These are phyloP conservation scores for Odontomachus brunneus DNA, from an alignment of 1,140 invertebrate genomes.

Conservation along the genomic window DNA sequence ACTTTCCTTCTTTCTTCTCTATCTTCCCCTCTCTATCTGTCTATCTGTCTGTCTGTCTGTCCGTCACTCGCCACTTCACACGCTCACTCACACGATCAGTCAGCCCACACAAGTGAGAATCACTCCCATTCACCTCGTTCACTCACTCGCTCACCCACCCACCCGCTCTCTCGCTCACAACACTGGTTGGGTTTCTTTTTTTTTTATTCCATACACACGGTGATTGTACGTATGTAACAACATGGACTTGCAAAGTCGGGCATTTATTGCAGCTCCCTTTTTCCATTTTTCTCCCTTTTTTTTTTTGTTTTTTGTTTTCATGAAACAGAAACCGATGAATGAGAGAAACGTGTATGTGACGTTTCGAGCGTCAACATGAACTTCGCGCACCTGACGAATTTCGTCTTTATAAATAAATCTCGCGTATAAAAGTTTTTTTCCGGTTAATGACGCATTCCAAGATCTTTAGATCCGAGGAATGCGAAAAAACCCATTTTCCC, in stretches of 20 bases:
- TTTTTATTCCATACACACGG: constrained; percentile 63
- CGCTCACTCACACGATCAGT: constrained; percentile 74
- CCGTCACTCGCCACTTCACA: constrained; percentile 74
- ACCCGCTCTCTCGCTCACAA: constrained; percentile 68
- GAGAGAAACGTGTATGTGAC: background rate
- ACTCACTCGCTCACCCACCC: constrained; percentile 71
- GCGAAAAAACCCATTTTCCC: background rate
- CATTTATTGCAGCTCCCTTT: constrained; percentile 23
- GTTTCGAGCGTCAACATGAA: background rate
- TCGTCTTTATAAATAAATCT: background rate
- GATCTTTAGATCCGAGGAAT: no score
- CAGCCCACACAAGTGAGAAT: constrained; percentile 61
- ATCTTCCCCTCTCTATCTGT: constrained; percentile 62
- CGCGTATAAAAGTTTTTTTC: background rate
- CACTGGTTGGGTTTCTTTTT: constrained; percentile 62
- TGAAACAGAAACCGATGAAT: background rate
- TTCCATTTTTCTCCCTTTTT: background rate
- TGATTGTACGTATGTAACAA: constrained; percentile 64
- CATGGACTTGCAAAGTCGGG: constrained; percentile 46
- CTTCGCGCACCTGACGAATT: background rate
- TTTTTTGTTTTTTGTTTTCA: background rate
- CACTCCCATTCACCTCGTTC: constrained; percentile 67
- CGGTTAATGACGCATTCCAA: no score
- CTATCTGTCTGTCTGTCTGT: constrained; percentile 74
- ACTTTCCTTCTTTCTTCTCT: constrained; percentile 63